phyloP scores from a whole-genome alignment of 2,113 vertebrate species.

The Isichthys henryi region DNA sequence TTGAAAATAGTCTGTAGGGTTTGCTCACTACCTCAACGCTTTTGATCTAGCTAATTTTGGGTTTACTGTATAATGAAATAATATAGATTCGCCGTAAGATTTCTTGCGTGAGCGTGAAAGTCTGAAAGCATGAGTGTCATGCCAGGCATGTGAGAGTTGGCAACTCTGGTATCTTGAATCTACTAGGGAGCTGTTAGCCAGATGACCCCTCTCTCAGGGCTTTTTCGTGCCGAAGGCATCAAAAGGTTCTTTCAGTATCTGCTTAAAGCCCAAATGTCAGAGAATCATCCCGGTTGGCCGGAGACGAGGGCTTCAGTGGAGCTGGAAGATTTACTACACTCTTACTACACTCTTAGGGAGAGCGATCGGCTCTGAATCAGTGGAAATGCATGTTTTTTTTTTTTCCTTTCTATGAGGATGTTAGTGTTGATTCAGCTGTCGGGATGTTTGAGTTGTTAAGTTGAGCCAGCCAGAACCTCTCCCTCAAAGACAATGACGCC shows the following conservation, averaged over 20 bases:
- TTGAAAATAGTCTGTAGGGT: no score
- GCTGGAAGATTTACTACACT: no score
- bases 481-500: background rate
- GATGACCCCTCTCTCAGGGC: background rate
- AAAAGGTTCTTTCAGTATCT: background rate
- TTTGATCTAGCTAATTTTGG: no score
- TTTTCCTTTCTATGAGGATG: background rate
- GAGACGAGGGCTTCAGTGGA: background rate
- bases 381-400: background rate
- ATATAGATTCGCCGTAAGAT: no score
- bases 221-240: background rate
- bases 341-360: background rate
- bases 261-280: background rate
- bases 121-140: no score
- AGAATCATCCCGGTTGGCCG: background rate
- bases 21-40: no score
- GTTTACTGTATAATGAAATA: no score
- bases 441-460: slow-evolving; percentile 6
- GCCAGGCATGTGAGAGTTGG: no score
- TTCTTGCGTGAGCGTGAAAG: no score
- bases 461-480: background rate
- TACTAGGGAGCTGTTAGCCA: background rate
- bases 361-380: background rate
- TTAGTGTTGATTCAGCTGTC: slow-evolving; percentile 12
- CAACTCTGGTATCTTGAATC: background rate